A percentile compares a stretch with the other conserved stretches of the same genome.
These are phyloP conservation scores for Cylloceria caligata DNA, from an alignment of 2,888 invertebrate species.

Conservation along the genomic window DNA sequence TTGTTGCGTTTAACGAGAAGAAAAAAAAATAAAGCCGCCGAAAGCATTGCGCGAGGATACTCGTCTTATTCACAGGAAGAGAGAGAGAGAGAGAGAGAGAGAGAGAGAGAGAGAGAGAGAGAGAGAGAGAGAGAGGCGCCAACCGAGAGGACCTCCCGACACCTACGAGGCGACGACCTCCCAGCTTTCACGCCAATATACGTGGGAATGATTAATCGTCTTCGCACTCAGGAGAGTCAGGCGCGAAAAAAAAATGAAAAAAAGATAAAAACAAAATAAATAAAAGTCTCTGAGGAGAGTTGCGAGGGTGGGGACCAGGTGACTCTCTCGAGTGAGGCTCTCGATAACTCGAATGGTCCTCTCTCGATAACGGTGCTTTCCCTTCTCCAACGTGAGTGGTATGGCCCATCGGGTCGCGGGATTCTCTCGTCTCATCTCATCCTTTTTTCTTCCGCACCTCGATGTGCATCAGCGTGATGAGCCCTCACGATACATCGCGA, in stretches of 20 bases:
- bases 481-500: conserved; percentile 49
- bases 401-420: conserved; percentile 27
- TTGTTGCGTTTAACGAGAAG: neutral
- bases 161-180: conserved; percentile 64
- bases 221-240: conserved; percentile 58
- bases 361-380: conserved; percentile 62
- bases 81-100: too few species aligned
- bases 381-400: conserved; percentile 24
- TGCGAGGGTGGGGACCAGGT: conserved; percentile 55
- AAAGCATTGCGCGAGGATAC: conserved; percentile 13
- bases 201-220: conserved; percentile 68
- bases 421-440: neutral
- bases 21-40: conserved; percentile 1
- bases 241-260: conserved; percentile 43
- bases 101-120: neutral
- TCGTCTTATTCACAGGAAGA: conserved; percentile 16
- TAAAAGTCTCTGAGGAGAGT: neutral
- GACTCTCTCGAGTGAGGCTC: conserved; percentile 38
- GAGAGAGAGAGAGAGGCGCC: conserved; percentile 39
- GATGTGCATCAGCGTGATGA: conserved; percentile 48
- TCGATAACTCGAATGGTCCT: conserved; percentile 23
- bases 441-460: conserved; percentile 43
- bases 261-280: conserved; percentile 35
- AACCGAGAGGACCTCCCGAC: conserved; percentile 49
- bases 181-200: conserved; percentile 59